Conservation (phyloP, 1,140 invertebrate species). For the Cotesia chilonis region DNA sequence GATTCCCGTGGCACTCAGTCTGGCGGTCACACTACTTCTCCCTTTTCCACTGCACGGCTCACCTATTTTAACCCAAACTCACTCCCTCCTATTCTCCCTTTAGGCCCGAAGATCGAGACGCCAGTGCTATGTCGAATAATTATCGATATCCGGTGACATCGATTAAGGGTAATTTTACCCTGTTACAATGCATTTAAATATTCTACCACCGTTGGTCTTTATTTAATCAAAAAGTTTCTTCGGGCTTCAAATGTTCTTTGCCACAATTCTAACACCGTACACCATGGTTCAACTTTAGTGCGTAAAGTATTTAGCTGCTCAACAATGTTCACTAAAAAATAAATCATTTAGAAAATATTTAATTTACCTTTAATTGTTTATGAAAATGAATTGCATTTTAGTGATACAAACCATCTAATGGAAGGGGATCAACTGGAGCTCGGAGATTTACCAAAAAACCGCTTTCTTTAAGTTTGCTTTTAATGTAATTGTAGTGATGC, state of each 20-base stretch:
- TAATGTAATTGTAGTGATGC: slow-evolving; percentile 22
- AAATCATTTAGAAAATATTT: background rate
- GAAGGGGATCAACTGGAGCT: too few relatives aligned
- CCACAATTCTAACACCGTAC: background rate
- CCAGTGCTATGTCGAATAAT: too few relatives aligned
- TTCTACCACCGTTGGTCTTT: background rate
- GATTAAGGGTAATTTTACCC: too few relatives aligned
- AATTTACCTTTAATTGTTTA: background rate
- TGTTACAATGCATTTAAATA: slow-evolving; percentile 11
- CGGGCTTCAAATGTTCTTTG: background rate
- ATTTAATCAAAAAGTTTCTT: background rate
- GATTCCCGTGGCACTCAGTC: too few relatives aligned
- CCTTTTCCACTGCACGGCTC: too few relatives aligned
- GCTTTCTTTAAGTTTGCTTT: background rate
- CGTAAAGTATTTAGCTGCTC: slow-evolving; percentile 11
- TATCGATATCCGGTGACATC: too few relatives aligned
- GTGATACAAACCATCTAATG: slow-evolving; percentile 11
- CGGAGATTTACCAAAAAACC: background rate
- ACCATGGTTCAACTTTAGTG: slow-evolving; percentile 11
- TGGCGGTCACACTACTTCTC: too few relatives aligned
- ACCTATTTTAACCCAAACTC: too few relatives aligned
- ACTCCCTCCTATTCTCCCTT: too few relatives aligned
- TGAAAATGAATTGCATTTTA: background rate
- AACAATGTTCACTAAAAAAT: slow-evolving; percentile 1
- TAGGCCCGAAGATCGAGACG: too few relatives aligned